phyloP scores from a whole-genome alignment of 2,113 vertebrate species.

The Oxyura jamaicensis region DNA sequence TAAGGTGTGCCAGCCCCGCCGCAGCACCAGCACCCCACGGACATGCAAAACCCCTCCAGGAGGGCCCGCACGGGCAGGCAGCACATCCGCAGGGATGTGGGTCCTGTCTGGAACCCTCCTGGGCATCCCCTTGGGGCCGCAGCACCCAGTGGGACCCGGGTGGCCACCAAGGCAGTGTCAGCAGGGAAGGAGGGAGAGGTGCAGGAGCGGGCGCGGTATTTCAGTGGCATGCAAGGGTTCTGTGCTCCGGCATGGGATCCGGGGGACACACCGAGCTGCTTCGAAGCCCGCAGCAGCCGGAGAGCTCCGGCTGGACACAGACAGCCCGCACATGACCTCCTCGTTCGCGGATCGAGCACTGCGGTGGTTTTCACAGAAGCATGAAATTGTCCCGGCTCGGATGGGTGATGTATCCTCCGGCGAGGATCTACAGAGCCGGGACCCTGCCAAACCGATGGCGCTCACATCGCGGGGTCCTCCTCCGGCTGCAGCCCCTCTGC shows the following conservation, averaged over 20 bases:
- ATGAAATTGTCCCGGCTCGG: background rate
- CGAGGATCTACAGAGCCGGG: rapidly evolving
- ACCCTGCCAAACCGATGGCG: background rate
- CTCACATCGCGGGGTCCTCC: rapidly evolving
- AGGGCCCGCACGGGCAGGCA: background rate
- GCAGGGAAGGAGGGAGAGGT: background rate
- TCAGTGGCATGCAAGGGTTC: background rate
- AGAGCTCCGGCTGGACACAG: rapidly evolving
- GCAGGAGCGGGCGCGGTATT: background rate
- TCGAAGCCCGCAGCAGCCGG: rapidly evolving
- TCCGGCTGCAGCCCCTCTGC: background rate
- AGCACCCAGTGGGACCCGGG: background rate
- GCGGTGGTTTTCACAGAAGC: background rate
- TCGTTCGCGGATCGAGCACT: rapidly evolving
- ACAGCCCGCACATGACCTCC: rapidly evolving
- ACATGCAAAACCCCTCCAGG: background rate
- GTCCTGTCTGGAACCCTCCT: background rate
- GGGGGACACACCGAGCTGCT: background rate
- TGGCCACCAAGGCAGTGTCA: background rate
- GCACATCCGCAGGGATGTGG: rapidly evolving
- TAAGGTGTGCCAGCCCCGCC: background rate
- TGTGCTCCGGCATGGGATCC: rapidly evolving
- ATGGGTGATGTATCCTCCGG: rapidly evolving
- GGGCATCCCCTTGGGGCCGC: too few relatives aligned
- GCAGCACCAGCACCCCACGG: background rate